phyloP scores from a whole-genome alignment of 2,113 vertebrate species.

The Ellobius talpinus region DNA sequence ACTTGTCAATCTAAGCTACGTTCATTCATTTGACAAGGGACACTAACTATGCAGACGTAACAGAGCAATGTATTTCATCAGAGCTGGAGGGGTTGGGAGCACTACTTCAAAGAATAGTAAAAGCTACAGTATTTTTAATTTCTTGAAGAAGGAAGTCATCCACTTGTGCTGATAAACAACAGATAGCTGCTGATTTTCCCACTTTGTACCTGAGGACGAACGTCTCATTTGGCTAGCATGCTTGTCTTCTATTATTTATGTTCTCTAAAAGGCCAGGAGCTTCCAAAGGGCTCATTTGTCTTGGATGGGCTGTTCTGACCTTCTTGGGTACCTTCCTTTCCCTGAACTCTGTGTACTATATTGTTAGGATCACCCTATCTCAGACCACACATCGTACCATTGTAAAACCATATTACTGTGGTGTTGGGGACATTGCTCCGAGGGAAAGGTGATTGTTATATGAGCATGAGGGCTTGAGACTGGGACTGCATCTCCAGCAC shows the following conservation, averaged over 20 bases:
- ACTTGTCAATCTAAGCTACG: background rate
- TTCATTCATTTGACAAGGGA: conserved; percentile 8
- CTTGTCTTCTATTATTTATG: conserved; percentile 16
- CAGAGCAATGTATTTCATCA: background rate
- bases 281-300: background rate
- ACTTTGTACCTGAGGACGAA: conserved; percentile 27
- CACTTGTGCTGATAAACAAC: background rate
- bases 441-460: background rate
- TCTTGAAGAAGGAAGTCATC: conserved; percentile 3
- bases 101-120: conserved; percentile 22
- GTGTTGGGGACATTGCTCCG: background rate
- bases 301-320: background rate
- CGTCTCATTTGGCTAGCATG: background rate
- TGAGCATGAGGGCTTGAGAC: background rate
- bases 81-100: background rate
- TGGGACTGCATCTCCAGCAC: too few species aligned
- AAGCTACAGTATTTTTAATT: background rate
- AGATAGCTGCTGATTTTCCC: background rate
- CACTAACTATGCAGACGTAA: background rate
- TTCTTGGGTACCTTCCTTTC: conserved; percentile 13
- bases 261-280: conserved; percentile 38
- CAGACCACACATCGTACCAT: background rate
- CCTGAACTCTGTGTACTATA: background rate
- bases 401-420: background rate
- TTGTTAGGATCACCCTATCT: background rate